Conservation (phyloP, 2,797 vertebrate species). For the Limosa lapponica region DNA sequence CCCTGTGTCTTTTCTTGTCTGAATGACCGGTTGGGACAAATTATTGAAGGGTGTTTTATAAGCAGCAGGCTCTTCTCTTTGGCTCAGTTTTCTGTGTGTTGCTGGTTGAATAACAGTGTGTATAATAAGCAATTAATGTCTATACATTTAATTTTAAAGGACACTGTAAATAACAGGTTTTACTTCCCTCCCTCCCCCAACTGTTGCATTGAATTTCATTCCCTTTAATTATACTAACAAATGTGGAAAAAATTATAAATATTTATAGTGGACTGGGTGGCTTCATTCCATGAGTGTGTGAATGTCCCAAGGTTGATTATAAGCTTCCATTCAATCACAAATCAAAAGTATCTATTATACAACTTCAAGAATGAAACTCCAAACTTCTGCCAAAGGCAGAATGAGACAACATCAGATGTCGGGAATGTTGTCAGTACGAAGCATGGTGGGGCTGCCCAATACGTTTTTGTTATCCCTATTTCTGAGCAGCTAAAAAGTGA, state of each 20-base stretch:
- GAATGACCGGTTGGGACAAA: conserved; percentile 6
- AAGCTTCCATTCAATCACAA: conserved; percentile 59
- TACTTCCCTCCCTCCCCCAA: conserved; percentile 62
- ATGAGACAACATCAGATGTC: neutral
- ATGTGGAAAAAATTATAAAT: conserved; percentile 64
- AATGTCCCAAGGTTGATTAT: conserved; percentile 55
- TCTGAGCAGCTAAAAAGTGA: conserved; percentile 31
- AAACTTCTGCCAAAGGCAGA: conserved; percentile 53
- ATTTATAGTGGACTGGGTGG: conserved; percentile 59
- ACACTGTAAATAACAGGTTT: conserved; percentile 66
- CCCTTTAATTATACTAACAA: conserved; percentile 70
- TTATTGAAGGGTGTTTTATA: conserved; percentile 35
- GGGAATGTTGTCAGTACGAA: neutral
- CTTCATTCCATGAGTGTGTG: conserved; percentile 49
- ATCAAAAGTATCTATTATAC: conserved; percentile 59
- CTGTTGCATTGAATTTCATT: conserved; percentile 68
- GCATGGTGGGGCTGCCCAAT: neutral
- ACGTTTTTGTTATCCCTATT: neutral
- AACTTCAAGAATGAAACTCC: conserved; percentile 40
- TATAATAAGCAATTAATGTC: conserved; percentile 63
- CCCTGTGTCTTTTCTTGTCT: conserved; percentile 3
- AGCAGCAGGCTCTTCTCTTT: conserved; percentile 35
- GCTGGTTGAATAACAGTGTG: conserved; percentile 40
- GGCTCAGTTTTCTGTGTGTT: conserved; percentile 40
- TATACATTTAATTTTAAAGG: conserved; percentile 69